Base-by-base conservation (phyloP, 1,140 invertebrate genomes). In the Paracyclopina nana region DNA sequence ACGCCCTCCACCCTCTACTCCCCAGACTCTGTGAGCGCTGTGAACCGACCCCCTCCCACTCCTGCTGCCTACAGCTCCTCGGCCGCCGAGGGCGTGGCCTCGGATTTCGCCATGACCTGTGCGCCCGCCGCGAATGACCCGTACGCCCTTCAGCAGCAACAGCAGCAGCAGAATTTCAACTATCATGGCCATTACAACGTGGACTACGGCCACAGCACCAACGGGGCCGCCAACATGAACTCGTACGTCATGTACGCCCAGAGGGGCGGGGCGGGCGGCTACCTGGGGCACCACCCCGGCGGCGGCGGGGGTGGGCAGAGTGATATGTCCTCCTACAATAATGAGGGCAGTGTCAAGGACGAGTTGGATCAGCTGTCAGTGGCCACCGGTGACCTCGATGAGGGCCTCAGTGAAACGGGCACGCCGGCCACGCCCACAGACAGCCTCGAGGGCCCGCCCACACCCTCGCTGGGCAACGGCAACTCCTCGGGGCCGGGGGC, bases 401-500 rank as follows among this genome's bases (percentile, higher is more conserved):
- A 55, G 56, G 28, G 46, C 18, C 20, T 43, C 9, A 29, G 49
- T 27, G 54, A 57, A 56, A 5, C 31, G 11, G 29, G 29, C 46
- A 16, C 43, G 46, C 31, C 43, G 30, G 12, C 31, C 9, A 16
- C 55, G 45, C 22, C 44, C 50, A 25, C 54, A 52, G 41, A 56
- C 53, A 3, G 58, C 44, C 12, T 53, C 53, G 9, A 54, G 55
- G 46, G 50, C 54, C 54, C 2, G 57, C 54, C 22, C 52, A 55
- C 29, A 52, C 51, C 6, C 46, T 34, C 26, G 4, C 31, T 50
- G 51, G 29, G 55, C 54, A 14, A 44, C n/a, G 16, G 46, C 42
- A 41, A 4, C 31, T 3, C 2, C 9, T 28, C 31, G 54, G 62
- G 16, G 64, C 64, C n/a, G n/a, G n/a, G n/a, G n/a, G n/a, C n/a